Percentiles rank a stretch among this genome's conserved stretches.
Conservation (phyloP, 2,113 vertebrate species). For the Miniopterus natalensis region DNA sequence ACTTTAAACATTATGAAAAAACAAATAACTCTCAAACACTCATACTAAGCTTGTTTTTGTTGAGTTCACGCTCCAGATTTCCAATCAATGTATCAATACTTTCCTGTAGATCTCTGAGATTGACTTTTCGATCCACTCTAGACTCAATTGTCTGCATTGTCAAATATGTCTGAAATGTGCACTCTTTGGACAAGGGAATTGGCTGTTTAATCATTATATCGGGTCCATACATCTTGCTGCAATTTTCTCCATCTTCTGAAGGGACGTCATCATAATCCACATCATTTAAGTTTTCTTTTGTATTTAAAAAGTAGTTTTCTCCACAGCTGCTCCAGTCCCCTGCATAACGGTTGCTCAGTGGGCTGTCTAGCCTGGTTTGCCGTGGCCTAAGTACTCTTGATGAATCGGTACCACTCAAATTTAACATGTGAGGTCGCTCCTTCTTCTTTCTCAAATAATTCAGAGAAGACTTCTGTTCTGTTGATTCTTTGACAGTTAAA, state of each 20-base stretch:
- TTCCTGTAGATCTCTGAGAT: slow-evolving; percentile 98
- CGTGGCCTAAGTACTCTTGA: slow-evolving; percentile 92
- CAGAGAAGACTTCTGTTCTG: slow-evolving; percentile 80
- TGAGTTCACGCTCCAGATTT: slow-evolving; percentile 98
- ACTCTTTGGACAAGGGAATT: slow-evolving; percentile 86
- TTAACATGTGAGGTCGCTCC: slow-evolving; percentile 94
- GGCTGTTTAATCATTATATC: slow-evolving; percentile 71
- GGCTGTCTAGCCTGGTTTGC: slow-evolving; percentile 94
- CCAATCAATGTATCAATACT: slow-evolving; percentile 98
- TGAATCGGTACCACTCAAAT: slow-evolving; percentile 89
- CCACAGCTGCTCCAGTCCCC: slow-evolving; percentile 98
- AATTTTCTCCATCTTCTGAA: slow-evolving; percentile 89
- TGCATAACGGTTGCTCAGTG: slow-evolving; percentile 97
- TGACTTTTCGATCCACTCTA: slow-evolving; percentile 90
- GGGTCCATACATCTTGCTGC: slow-evolving; percentile 76
- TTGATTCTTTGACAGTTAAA: slow-evolving; percentile 85
- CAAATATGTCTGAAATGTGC: slow-evolving; percentile 92
- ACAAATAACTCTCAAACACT: slow-evolving; percentile 88
- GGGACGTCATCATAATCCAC: slow-evolving; percentile 95
- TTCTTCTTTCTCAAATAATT: slow-evolving; percentile 92
- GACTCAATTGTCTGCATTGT: slow-evolving; percentile 94
- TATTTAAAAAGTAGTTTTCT: slow-evolving; percentile 91
- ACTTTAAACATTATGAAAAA: slow-evolving; percentile 11
- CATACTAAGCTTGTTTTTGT: slow-evolving; percentile 96
- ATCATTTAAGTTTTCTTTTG: slow-evolving; percentile 87